Base-by-base conservation (phyloP, 2,888 invertebrate genomes). In the Melanostoma scalare region DNA sequence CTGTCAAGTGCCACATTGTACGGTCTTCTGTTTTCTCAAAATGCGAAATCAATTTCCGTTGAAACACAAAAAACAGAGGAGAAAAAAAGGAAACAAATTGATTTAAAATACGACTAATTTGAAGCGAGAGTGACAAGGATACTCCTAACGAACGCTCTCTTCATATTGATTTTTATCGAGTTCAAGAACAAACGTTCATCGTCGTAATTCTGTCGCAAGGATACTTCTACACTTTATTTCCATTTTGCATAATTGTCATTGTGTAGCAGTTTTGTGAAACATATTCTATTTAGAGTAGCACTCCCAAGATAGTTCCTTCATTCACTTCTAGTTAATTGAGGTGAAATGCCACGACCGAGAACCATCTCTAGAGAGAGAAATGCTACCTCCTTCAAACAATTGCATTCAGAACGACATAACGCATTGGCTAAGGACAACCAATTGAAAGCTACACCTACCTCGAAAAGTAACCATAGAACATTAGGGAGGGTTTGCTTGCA, bases 311-410 rank as follows among this genome's bases (percentile, higher is more conserved):
- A 75, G 69, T 71, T 79, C 9, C 46, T 52, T 36, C 69, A 20
- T 60, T 58, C 63, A 74, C 53, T 61, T 74, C 61, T 42, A 69
- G 74, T 52, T 80, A 80, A 80, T 80, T 80, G 75, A 71, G 71
- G 75, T 60, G 65, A 65, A 80, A 52, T 74, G 35, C 58, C 50
- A 69, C 38, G 20, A 38, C 63, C 42, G 30, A 73, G 44, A 31
- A 10, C n/a, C 9, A 40, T 6, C 68, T 50, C 56, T 6, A 61
- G 73, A 40, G 31, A 63, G 36, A 48, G 40, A 60, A 46, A 58
- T 72, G 58, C 46, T 30, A 44, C 60, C 40, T 9, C 10, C 6
- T 38, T 42, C 10, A 31, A 35, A 71, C 30, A 63, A 56, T 50
- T 33, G 50, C 50, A 56, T 69, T 53, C 67, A 67, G 67, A 42